Conservation (phyloP, 2,113 vertebrate genomes). For the Stigmatopora nigra region DNA sequence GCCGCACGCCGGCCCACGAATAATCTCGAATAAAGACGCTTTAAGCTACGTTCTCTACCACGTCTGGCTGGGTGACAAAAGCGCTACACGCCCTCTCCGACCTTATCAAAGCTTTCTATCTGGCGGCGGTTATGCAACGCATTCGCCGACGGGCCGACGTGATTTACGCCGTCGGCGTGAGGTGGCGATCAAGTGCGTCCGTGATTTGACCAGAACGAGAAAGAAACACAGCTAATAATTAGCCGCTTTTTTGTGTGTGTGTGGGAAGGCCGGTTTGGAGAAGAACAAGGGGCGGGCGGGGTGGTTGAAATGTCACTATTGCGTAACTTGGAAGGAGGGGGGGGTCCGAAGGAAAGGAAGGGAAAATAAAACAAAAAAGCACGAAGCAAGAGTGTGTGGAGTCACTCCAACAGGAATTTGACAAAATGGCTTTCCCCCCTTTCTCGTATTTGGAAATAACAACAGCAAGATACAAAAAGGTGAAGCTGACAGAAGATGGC, state of each 20-base stretch:
- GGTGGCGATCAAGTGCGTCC: background rate
- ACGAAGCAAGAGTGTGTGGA: conserved; percentile 21
- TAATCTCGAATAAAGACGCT: conserved; percentile 8
- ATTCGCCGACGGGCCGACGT: conserved; percentile 17
- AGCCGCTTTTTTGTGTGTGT: conserved; percentile 11
- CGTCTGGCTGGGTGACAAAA: background rate
- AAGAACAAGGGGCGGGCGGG: conserved; percentile 32
- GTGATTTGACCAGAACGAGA: background rate
- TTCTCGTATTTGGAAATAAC: background rate
- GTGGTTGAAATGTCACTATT: conserved; percentile 56
- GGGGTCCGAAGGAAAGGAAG: conserved; percentile 30
- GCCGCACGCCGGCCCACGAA: conserved; percentile 43
- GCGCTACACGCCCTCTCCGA: conserved; percentile 7
- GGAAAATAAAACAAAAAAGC: conserved; percentile 39
- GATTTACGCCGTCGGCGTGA: no score
- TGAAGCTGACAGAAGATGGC: background rate
- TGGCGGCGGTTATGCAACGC: conserved; percentile 25
- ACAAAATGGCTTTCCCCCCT: conserved; percentile 1
- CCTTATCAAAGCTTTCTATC: conserved; percentile 31
- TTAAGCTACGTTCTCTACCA: background rate
- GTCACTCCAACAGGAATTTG: background rate
- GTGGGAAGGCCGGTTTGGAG: conserved; percentile 15
- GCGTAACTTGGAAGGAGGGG: conserved; percentile 58
- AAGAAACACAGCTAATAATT: conserved; percentile 1
- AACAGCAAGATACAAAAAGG: background rate